phyloP scores from a whole-genome alignment of 2,888 invertebrate species.

The Deroplatys truncata region DNA sequence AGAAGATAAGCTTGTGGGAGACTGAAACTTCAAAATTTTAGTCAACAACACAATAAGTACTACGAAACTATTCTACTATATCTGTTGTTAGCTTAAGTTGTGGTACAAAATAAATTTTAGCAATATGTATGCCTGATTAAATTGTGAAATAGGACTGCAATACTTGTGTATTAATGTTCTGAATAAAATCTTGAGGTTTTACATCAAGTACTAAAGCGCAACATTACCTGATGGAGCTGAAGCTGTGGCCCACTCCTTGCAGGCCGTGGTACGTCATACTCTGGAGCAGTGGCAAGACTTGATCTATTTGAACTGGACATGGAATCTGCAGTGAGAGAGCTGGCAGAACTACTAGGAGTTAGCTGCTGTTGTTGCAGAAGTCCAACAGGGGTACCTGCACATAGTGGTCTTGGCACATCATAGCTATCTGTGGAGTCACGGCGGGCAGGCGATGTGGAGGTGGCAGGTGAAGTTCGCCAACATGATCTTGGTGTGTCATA shows the following conservation, averaged over 20 bases:
- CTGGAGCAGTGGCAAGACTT: conserved; percentile 55
- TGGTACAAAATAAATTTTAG: too few species aligned
- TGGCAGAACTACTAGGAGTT: conserved; percentile 64
- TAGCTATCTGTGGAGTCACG: conserved; percentile 51
- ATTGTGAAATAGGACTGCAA: too few species aligned
- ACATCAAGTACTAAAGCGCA: too few species aligned
- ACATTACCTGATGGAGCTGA: conserved; percentile 34
- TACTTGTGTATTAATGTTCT: too few species aligned
- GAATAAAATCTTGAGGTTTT: too few species aligned
- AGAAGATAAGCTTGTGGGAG: too few species aligned
- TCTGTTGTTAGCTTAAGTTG: too few species aligned
- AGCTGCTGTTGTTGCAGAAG: conserved; percentile 47
- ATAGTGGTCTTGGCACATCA: conserved; percentile 60
- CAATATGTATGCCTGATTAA: too few species aligned
- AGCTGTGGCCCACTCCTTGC: conserved; percentile 33
- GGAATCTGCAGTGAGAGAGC: conserved; percentile 59
- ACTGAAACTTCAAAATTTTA: too few species aligned
- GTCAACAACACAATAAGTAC: too few species aligned
- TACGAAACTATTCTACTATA: too few species aligned
- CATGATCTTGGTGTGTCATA: conserved; percentile 49
- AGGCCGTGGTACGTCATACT: conserved; percentile 61
- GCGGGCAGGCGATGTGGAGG: conserved; percentile 16
- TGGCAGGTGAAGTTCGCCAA: conserved; percentile 33
- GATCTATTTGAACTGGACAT: conserved; percentile 52
- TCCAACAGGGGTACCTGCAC: conserved; percentile 37